phyloP scores from a whole-genome alignment of 2,113 vertebrate genomes.

The Empidonax traillii region DNA sequence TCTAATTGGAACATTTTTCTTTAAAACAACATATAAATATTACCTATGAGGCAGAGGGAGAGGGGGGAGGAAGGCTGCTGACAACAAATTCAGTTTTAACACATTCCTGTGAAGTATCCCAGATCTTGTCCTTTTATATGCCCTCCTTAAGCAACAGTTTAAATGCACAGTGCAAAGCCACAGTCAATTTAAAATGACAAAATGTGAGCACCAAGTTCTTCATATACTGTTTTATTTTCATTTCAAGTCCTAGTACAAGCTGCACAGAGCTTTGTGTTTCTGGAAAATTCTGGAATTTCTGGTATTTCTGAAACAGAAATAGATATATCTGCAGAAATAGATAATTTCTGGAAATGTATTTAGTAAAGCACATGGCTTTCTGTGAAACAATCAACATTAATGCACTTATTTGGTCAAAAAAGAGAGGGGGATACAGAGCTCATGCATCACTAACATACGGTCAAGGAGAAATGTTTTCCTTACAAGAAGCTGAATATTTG shows the following conservation, averaged over 20 bases:
- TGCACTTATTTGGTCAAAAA: background rate
- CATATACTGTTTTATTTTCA: background rate
- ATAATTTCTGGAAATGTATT: background rate
- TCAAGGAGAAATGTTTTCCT: background rate
- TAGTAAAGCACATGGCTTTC: background rate
- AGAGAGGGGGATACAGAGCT: background rate
- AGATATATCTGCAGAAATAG: background rate
- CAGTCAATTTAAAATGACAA: background rate
- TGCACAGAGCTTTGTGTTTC: background rate
- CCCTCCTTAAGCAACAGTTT: background rate
- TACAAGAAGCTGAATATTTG: background rate
- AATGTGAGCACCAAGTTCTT: background rate
- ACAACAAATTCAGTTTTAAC: slow-evolving; percentile 27
- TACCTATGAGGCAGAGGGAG: background rate
- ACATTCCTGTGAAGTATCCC: background rate
- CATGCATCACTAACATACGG: background rate
- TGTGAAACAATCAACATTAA: background rate
- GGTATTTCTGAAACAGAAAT: background rate
- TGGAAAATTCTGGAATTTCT: background rate
- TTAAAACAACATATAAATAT: slow-evolving; percentile 41
- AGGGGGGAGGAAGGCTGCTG: background rate
- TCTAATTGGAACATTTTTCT: slow-evolving; percentile 58
- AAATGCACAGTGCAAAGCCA: background rate
- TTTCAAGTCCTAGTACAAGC: background rate
- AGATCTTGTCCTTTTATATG: background rate